Evolutionary conservation across 2,113 vertebrate species (phyloP).

Genomic region (Globicephala melas): DNA sequence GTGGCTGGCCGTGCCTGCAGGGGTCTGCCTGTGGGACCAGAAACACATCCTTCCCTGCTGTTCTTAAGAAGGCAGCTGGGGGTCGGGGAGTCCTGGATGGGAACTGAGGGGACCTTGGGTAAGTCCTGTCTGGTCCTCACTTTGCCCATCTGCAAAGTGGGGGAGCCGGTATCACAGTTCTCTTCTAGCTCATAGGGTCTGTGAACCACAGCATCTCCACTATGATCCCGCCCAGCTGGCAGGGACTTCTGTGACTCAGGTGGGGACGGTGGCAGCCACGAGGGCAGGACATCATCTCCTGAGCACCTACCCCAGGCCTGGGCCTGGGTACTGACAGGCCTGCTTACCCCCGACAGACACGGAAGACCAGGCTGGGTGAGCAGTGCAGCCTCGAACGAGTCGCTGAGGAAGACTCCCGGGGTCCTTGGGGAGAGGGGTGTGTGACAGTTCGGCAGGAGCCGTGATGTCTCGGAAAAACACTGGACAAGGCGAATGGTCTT

Average conservation of each 20-base stretch:
- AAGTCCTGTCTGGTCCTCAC: background rate
- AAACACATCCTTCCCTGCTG: background rate
- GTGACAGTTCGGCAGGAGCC: background rate
- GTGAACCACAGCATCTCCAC: background rate
- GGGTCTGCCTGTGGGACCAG: background rate
- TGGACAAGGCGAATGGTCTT: background rate
- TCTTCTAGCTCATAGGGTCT: background rate
- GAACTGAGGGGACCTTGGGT: background rate
- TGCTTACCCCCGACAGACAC: background rate
- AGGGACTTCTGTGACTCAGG: accelerated
- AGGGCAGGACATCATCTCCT: background rate
- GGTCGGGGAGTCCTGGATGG: background rate
- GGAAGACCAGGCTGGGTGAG: background rate
- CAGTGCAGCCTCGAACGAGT: accelerated
- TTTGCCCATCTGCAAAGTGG: background rate
- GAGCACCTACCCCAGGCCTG: background rate
- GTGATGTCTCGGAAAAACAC: background rate
- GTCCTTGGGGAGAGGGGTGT: background rate
- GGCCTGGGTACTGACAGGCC: background rate
- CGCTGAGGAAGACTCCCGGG: background rate
- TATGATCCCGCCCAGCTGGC: accelerated
- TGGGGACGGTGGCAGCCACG: no score
- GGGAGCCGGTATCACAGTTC: background rate
- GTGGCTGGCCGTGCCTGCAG: background rate
- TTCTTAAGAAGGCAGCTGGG: accelerated